Base-by-base conservation (phyloP, 2,888 invertebrate genomes). In the Mythimna ferrago region DNA sequence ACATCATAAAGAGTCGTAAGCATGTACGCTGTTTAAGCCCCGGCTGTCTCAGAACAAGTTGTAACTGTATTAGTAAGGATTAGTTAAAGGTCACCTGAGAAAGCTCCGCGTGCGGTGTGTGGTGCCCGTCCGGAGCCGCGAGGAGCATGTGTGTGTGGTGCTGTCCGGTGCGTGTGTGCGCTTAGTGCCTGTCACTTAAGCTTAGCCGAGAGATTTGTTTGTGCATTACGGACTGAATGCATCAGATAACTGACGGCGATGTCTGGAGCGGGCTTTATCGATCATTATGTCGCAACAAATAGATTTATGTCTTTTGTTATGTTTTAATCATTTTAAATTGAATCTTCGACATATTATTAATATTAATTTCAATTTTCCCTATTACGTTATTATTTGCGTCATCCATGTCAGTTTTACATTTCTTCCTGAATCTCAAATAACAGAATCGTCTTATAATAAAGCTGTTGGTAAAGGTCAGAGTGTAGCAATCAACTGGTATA, bases 101-200 rank as follows among this genome's bases (percentile, higher is more conserved):
- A 65, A 67, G 78, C 57, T 38, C 60, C 38, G 65, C 82, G 51
- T 53, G 51, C 1, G n/a, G 51, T n/a, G 51, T 53, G 51, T n/a
- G 51, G 51, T n/a, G n/a, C 51, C 51, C 6, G 48, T 48, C 14
- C 48, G 10, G 16, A 10, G 48, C 48, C 48, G 48, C 16, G 48
- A 41, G 10, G 41, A 41, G 41, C 41, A 41, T 41, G 41, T 41
- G 41, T 41, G 41, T 10, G 44, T 56, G 44, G 56, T 26, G 26
- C 44, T 10, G 41, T 10, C 11, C 41, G 41, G 9, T 7, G 68
- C n/a, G 48, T 9, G 67, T 38, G 38, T 38, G 38, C 38, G 51
- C 73, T 63, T 57, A 51, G 56, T 64, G 77, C 61, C 83, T 81
- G 80, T 82, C 83, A 81, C 80, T 81, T 82, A 81, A 26, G 83